Conservation (phyloP, 1,140 invertebrate genomes). For the Archivesica marissinica region DNA sequence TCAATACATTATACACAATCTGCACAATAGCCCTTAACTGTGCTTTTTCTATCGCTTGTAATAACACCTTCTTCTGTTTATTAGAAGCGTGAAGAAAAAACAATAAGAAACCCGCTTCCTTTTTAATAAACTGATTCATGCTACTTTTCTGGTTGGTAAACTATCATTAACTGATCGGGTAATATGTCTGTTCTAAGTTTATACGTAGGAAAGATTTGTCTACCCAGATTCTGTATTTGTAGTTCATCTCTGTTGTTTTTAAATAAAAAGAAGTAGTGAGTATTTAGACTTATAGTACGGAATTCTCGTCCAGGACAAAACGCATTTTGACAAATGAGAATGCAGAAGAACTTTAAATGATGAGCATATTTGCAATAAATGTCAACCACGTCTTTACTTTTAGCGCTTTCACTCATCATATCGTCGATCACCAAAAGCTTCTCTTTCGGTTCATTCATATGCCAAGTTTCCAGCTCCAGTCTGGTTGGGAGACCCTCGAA, state of each 20-base stretch:
- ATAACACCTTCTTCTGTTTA: constrained; percentile 45
- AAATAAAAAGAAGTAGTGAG: constrained; percentile 52
- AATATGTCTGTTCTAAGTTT: constrained; percentile 40
- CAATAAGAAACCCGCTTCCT: constrained; percentile 23
- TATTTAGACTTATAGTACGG: constrained; percentile 35
- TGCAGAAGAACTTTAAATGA: not conserved
- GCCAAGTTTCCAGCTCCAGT: constrained; percentile 39
- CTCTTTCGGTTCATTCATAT: constrained; percentile 29
- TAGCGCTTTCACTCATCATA: constrained; percentile 28
- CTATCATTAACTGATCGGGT: constrained; percentile 44
- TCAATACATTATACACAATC: constrained; percentile 41
- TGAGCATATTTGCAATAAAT: constrained; percentile 24
- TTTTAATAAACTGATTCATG: constrained; percentile 36
- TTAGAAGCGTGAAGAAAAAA: constrained; percentile 15
- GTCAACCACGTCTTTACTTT: not conserved
- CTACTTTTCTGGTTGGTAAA: constrained; percentile 37
- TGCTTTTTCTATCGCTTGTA: constrained; percentile 25
- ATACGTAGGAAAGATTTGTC: constrained; percentile 45
- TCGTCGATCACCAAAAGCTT: constrained; percentile 41
- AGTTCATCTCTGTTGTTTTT: constrained; percentile 47
- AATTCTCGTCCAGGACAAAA: constrained; percentile 20
- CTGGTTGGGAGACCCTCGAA: constrained; percentile 34
- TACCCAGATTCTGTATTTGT: constrained; percentile 45
- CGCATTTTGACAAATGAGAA: constrained; percentile 27
- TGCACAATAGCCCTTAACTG: constrained; percentile 46